These are phyloP conservation scores for Porites lobata DNA, from an alignment of 92 coral and sea anemone species.

Conservation along the genomic window DNA sequence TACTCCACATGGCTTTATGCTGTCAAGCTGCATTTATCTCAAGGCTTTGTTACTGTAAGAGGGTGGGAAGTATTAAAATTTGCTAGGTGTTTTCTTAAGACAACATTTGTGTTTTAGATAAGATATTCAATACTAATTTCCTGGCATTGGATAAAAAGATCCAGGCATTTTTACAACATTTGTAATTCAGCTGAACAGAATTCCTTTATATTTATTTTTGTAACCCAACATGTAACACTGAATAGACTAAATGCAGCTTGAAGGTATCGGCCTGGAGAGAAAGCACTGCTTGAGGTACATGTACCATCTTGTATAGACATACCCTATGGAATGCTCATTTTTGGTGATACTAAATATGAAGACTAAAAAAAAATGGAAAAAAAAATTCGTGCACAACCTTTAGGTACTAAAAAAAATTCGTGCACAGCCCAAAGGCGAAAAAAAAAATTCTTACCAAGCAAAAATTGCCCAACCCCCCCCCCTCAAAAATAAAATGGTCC, in stretches of 20 bases:
- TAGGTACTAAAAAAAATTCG: slow-evolving; percentile 12
- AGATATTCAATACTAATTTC: too few species aligned
- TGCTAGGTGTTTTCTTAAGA: too few species aligned
- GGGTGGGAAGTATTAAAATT: too few species aligned
- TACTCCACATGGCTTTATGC: slow-evolving; percentile 64
- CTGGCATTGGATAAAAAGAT: background rate
- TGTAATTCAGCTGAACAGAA: background rate
- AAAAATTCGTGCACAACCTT: slow-evolving; percentile 22
- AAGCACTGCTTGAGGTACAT: slow-evolving; percentile 12
- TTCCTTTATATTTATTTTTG: too few species aligned
- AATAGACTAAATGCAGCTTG: too few species aligned
- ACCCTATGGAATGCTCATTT: slow-evolving; percentile 14
- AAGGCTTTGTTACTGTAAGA: too few species aligned
- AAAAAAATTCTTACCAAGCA: background rate
- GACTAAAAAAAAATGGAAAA: background rate
- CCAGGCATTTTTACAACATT: slow-evolving; percentile 20
- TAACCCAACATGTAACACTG: too few species aligned
- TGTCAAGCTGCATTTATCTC: slow-evolving; percentile 56
- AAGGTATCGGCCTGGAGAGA: too few species aligned
- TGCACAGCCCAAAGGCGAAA: background rate
- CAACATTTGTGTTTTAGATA: too few species aligned
- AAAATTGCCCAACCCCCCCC: too few species aligned
- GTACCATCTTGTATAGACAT: slow-evolving; percentile 4
- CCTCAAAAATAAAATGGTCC: too few species aligned
- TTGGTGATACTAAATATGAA: background rate